Evolutionary conservation across 2,113 vertebrate genomes (phyloP).

Genomic region (Scomber japonicus): DNA sequence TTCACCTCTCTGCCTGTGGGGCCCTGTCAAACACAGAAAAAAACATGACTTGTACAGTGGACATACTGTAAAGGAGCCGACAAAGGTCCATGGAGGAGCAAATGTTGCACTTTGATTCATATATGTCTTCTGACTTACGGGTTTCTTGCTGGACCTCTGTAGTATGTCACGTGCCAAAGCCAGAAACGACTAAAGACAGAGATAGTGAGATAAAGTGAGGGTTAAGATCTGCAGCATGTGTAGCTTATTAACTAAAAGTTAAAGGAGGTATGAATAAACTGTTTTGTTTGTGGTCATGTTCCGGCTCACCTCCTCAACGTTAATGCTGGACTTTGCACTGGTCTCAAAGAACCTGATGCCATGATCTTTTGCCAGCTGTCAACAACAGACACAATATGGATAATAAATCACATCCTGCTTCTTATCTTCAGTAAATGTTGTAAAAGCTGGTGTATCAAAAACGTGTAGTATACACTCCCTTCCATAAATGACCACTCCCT

Average conservation of each 20-base stretch:
- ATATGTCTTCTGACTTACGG: conserved; percentile 78
- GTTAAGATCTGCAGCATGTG: neutral
- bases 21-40: conserved; percentile 63
- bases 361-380: conserved; percentile 91
- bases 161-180: conserved; percentile 92
- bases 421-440: conserved; percentile 51
- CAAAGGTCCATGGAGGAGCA: neutral
- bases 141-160: conserved; percentile 88
- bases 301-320: conserved; percentile 84
- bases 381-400: conserved; percentile 48
- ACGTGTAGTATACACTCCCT: neutral
- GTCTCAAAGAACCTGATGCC: conserved; percentile 96
- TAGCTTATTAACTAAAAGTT: neutral
- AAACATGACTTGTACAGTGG: neutral
- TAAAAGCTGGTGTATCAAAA: neutral
- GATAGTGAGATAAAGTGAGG: neutral
- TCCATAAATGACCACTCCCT: conserved; percentile 20
- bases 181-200: conserved; percentile 86
- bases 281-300: neutral
- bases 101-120: neutral
- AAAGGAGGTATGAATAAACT: neutral
- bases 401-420: conserved; percentile 43
- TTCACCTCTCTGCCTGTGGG: conserved; percentile 81
- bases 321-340: conserved; percentile 90
- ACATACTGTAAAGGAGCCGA: neutral